Conservation (phyloP, 2,113 vertebrate species). For the Pseudorhombus dupliciocellatus region DNA sequence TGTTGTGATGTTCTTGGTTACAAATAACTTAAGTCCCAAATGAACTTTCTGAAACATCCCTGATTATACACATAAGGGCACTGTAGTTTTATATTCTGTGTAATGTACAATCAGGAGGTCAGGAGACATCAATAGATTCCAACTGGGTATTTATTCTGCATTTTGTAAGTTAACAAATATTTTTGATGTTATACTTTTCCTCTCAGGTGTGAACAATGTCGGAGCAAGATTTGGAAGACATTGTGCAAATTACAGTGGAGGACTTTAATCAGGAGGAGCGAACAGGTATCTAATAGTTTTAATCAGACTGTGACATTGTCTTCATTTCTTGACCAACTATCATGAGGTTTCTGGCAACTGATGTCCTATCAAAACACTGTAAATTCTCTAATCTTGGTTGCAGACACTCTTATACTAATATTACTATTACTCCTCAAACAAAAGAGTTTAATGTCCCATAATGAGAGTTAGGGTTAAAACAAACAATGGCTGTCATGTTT, state of each 20-base stretch:
- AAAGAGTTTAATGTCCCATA: neutral
- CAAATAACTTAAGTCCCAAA: neutral
- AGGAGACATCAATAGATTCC: neutral
- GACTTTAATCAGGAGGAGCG: conserved; percentile 89
- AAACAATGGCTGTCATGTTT: neutral
- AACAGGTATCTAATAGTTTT: conserved; percentile 80
- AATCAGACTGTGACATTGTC: neutral
- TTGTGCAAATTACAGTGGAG: conserved; percentile 97
- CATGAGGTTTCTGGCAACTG: neutral
- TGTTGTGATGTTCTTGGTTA: neutral
- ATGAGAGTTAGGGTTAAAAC: neutral
- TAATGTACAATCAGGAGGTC: neutral
- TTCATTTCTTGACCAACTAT: neutral
- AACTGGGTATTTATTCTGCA: neutral
- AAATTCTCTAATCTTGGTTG: neutral
- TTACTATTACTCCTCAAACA: neutral
- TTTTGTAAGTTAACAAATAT: neutral
- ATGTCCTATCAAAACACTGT: neutral
- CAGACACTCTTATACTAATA: neutral
- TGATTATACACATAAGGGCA: neutral
- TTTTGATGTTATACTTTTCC: neutral
- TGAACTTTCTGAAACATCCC: neutral
- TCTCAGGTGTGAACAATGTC: conserved; percentile 90
- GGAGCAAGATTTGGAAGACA: conserved; percentile 93
- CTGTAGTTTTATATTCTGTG: neutral